phyloP scores from a whole-genome alignment of 1,140 invertebrate species.

The Aphelenchoides avenae region DNA sequence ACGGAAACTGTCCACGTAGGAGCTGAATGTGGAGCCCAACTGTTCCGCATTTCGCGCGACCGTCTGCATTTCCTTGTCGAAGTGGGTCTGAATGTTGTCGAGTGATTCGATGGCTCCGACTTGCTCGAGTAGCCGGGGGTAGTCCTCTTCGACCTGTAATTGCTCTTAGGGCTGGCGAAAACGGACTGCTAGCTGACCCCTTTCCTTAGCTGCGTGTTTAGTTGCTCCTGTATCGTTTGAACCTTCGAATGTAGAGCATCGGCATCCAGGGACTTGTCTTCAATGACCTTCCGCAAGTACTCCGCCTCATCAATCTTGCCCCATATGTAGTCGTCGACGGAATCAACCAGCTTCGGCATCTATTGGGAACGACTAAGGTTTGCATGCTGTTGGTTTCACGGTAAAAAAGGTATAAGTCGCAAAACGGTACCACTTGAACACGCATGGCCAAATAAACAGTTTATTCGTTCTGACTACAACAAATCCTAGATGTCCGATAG shows the following conservation, averaged over 20 bases:
- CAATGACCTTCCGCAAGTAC: slow-evolving; percentile 44
- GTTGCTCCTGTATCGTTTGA: slow-evolving; percentile 34
- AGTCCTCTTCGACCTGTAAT: slow-evolving; percentile 57
- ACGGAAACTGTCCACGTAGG: slow-evolving; percentile 2
- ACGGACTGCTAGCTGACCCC: slow-evolving; percentile 22
- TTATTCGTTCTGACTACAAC: too few species aligned
- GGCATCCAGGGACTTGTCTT: slow-evolving; percentile 33
- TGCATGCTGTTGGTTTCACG: too few species aligned
- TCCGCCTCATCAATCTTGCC: slow-evolving; percentile 50
- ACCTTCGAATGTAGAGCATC: slow-evolving; percentile 32
- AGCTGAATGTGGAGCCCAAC: slow-evolving; percentile 12
- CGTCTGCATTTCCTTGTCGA: slow-evolving; percentile 38
- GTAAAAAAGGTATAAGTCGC: background rate
- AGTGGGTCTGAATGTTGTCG: slow-evolving; percentile 30
- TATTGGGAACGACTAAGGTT: slow-evolving; percentile 4
- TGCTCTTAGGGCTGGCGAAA: too few species aligned
- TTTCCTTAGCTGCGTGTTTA: slow-evolving; percentile 39
- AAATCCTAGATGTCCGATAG: too few species aligned
- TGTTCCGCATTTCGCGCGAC: slow-evolving; percentile 37
- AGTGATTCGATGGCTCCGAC: slow-evolving; percentile 52
- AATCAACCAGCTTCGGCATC: slow-evolving; percentile 20
- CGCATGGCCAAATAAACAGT: too few species aligned
- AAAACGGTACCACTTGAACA: background rate
- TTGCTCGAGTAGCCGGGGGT: slow-evolving; percentile 52
- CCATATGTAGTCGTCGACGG: slow-evolving; percentile 54